A percentile compares a stretch with the other conserved stretches of the same genome.
Conservation (phyloP, 2,888 invertebrate species). For the Pheosia tremula region DNA sequence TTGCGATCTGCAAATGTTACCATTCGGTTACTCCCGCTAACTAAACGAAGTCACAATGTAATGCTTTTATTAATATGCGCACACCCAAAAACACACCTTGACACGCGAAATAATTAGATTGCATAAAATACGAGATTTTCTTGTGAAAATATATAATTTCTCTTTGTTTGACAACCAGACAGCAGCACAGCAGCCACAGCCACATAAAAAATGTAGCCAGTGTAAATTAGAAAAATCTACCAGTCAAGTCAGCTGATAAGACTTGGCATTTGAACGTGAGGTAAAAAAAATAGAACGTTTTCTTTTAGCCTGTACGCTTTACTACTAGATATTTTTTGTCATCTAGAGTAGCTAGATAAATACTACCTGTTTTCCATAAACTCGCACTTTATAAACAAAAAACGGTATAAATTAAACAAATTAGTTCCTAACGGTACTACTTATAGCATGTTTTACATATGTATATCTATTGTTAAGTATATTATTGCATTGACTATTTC, state of each 20-base stretch:
- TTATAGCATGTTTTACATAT: no score
- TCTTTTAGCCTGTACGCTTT: no score
- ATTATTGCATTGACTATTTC: no score
- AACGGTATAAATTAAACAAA: no score
- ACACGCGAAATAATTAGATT: constrained; percentile 42
- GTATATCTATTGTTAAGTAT: no score
- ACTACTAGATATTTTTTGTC: no score
- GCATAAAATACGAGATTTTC: constrained; percentile 56
- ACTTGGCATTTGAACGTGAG: background rate
- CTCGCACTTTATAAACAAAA: no score
- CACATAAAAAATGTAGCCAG: constrained; percentile 22
- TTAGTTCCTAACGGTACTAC: no score
- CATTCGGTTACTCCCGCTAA: constrained; percentile 31
- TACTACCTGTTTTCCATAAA: no score
- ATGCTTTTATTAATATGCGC: constrained; percentile 12
- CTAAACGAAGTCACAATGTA: constrained; percentile 11
- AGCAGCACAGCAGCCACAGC: constrained; percentile 27
- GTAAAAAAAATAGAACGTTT: no score
- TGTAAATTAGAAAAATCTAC: background rate
- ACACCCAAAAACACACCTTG: constrained; percentile 47
- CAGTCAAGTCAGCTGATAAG: background rate
- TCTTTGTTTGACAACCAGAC: constrained; percentile 68
- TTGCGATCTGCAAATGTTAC: constrained; percentile 67
- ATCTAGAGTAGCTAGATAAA: no score
- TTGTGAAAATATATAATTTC: constrained; percentile 46